Conservation (phyloP, 2,888 invertebrate species). For the Campopleginae sp. region DNA sequence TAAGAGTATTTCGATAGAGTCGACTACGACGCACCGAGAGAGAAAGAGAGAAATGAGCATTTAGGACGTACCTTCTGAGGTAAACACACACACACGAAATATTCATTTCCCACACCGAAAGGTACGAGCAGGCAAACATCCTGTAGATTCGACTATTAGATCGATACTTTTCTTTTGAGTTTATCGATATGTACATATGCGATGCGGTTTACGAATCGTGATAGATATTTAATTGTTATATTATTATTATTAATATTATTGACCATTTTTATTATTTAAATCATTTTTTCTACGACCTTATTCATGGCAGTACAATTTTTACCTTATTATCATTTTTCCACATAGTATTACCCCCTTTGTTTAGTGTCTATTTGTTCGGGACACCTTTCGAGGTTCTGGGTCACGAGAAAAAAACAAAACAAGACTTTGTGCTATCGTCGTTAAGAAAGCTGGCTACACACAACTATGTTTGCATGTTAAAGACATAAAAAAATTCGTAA, state of each 20-base stretch:
- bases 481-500: no score
- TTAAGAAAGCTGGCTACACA: no score
- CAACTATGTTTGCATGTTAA: no score
- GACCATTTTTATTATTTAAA: conserved; percentile 43
- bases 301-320: conserved; percentile 57
- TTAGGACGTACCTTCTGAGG: conserved; percentile 21
- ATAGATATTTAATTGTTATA: conserved; percentile 73
- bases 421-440: conserved; percentile 41
- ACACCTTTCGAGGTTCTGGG: conserved; percentile 25
- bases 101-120: neutral
- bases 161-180: conserved; percentile 45
- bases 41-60: neutral
- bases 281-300: conserved; percentile 54
- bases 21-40: conserved; percentile 48
- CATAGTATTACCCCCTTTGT: conserved; percentile 31
- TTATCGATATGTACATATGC: conserved; percentile 73
- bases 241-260: conserved; percentile 56
- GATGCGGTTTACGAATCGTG: conserved; percentile 75
- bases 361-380: conserved; percentile 13
- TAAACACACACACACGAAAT: neutral
- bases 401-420: conserved; percentile 39
- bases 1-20: conserved; percentile 77
- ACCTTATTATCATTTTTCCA: conserved; percentile 44
- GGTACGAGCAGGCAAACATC: conserved; percentile 27
- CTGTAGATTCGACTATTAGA: conserved; percentile 34